Evolutionary conservation across 2,888 invertebrate genomes (phyloP), one percentile per base, ranked within the genome.

Genomic region (Odontothrips loti): DNA sequence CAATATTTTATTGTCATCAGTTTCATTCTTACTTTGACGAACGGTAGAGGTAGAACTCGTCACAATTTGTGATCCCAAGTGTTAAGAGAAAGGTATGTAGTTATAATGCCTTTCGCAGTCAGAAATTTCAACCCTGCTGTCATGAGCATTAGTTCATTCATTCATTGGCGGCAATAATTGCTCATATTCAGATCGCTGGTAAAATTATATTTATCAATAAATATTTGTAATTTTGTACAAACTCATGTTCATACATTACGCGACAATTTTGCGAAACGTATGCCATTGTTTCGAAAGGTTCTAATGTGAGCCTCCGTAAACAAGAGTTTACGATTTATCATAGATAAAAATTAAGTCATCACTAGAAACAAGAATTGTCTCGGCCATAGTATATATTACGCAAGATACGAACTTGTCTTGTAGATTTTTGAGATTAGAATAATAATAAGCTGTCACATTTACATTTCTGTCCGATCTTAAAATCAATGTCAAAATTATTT

Each of bases 401-500:
- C 34, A 43, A 43, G 34, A 43, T 43, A 6, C 34, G 34, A 43
- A 6, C 34, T 4, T 43, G 34, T 43, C 34, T 43, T 43, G 2
- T 43, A 43, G 6, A 43, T 43, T 43, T n/a, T 43, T 43, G 34
- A 43, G 34, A 43, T 43, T 4, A 43, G 34, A 43, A 43, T 43
- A 43, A 43, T 43, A 43, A 43, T 43, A 43, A 43, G 34, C 34
- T 43, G 34, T 43, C 34, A 43, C 34, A 43, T 43, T 4, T 43
- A 43, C 2, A 43, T 43, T 4, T 43, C 34, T 43, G 34, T 6
- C 34, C 34, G 6, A 43, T 75, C 27, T 20, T 58, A n/a, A 58
- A 58, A 58, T 58, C 58, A 58, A 75, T 75, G 68, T 75, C 68
- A 75, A 75, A 75, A 75, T 75, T 75, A 75, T 75, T 75, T 75